Conservation (phyloP, 2,797 vertebrate species). For the Danio albolineatus region DNA sequence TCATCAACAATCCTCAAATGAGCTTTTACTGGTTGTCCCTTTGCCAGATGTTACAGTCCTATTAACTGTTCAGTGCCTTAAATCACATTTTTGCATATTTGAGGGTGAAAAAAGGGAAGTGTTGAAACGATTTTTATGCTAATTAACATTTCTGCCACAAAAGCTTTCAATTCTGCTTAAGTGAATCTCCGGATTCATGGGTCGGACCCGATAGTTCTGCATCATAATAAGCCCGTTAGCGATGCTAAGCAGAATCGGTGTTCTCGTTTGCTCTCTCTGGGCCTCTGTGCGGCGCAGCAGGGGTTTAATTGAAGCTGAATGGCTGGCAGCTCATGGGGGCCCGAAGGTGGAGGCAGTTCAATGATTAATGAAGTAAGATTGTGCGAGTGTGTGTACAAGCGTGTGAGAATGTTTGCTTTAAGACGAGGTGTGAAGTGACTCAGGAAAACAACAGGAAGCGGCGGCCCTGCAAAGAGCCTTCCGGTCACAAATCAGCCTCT, state of each 20-base stretch:
- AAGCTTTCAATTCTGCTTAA: conserved; percentile 1
- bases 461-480: conserved; percentile 27
- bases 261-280: not conserved
- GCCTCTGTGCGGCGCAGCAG: not conserved
- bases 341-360: conserved; percentile 46
- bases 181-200: conserved; percentile 1
- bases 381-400: conserved; percentile 24
- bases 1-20: too few relatives aligned
- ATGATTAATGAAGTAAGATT: conserved; percentile 56
- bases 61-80: not conserved
- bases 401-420: conserved; percentile 44
- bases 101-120: not conserved
- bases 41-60: too few relatives aligned
- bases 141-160: not conserved
- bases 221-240: conserved; percentile 23
- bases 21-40: too few relatives aligned
- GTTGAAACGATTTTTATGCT: not conserved
- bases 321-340: conserved; percentile 15
- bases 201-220: not conserved
- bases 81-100: not conserved
- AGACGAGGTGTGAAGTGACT: conserved; percentile 28
- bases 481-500: conserved; percentile 8
- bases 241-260: conserved; percentile 25
- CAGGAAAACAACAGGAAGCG: conserved; percentile 40
- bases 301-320: conserved; percentile 45